Base-by-base conservation (phyloP, 2,888 invertebrate species). In the Macropis europaea region DNA sequence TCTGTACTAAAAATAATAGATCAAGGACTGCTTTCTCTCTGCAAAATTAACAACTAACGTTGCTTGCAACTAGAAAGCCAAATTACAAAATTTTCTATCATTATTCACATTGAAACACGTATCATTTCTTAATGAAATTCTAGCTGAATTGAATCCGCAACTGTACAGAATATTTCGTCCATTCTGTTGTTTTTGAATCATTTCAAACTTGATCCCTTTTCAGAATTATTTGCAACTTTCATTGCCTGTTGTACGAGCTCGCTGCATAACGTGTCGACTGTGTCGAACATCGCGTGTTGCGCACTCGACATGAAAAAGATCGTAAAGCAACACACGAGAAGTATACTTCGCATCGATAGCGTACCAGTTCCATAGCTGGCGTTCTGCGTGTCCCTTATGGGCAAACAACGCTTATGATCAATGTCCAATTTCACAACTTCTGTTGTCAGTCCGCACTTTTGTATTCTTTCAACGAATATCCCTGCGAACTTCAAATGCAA, bases 1-100 rank as follows among this genome's bases (percentile, higher is more conserved):
- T 64, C 36, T 50, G 72, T 60, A 79, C 79, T 66, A 68, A 62
- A 72, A 79, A 79, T 76, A 79, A 79, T 78, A 69, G 69, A 79
- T 69, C 61, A 71, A 52, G 62, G 53, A 63, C 56, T 26, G 6
- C 24, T 13, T 22, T n/a, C 50, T 48, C 47, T 43, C 72, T 48
- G 40, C 60, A 48, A 54, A 34, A 36, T 17, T 24, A 30, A 42
- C 48, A 45, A 66, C 53, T 24, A 26, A 15, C 6, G 22, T 22
- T 13, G 34, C 19, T 11, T 17, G 43, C 13, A 34, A 26, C 3
- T n/a, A n/a, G n/a, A n/a, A n/a, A n/a, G n/a, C n/a, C n/a, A n/a
- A 22, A 15, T 34, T 11, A 26, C 34, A 15, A 24, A 24, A 60
- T n/a, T n/a, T n/a, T n/a, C n/a, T n/a, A n/a, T n/a, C n/a, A n/a